Conservation (phyloP, 2,888 invertebrate species). For the Helobdella robusta region DNA sequence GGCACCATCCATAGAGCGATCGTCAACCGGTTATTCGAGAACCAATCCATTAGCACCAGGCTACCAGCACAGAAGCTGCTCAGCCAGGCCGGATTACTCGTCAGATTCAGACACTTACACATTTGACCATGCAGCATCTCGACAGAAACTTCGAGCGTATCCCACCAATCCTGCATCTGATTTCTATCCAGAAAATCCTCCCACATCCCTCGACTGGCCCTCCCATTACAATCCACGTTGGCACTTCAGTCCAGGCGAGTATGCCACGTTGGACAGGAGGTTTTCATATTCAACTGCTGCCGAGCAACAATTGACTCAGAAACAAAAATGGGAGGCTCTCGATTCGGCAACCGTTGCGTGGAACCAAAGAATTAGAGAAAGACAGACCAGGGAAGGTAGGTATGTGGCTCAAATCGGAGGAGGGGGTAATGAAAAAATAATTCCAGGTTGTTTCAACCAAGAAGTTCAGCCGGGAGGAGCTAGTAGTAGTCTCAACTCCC, state of each 20-base stretch:
- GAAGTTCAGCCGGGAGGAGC: constrained; percentile 16
- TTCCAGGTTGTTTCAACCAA: constrained; percentile 14
- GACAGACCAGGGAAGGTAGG: constrained; percentile 2
- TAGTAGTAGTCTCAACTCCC: constrained; percentile 22
- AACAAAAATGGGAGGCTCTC: constrained; percentile 23
- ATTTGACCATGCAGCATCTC: constrained; percentile 13
- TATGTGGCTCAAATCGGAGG: constrained; percentile 11
- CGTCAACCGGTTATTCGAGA: constrained; percentile 14
- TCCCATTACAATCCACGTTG: constrained; percentile 23
- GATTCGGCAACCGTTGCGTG: constrained; percentile 17
- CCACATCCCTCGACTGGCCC: constrained; percentile 19
- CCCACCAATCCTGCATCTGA: constrained; percentile 8
- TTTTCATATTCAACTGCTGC: constrained; percentile 25
- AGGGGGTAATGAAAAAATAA: neutral
- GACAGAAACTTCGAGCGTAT: constrained; percentile 11
- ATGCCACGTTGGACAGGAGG: constrained; percentile 26
- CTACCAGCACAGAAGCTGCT: constrained; percentile 17
- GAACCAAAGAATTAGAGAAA: constrained; percentile 19
- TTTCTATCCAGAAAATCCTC: constrained; percentile 16
- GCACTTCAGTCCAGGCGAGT: constrained; percentile 24
- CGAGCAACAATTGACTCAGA: constrained; percentile 17
- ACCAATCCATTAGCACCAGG: constrained; percentile 4
- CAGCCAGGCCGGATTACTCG: constrained; percentile 32
- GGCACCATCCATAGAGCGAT: constrained; percentile 22
- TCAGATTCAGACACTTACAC: constrained; percentile 32